phyloP scores from a whole-genome alignment of 1,140 invertebrate species.

The Drosophila funebris region DNA sequence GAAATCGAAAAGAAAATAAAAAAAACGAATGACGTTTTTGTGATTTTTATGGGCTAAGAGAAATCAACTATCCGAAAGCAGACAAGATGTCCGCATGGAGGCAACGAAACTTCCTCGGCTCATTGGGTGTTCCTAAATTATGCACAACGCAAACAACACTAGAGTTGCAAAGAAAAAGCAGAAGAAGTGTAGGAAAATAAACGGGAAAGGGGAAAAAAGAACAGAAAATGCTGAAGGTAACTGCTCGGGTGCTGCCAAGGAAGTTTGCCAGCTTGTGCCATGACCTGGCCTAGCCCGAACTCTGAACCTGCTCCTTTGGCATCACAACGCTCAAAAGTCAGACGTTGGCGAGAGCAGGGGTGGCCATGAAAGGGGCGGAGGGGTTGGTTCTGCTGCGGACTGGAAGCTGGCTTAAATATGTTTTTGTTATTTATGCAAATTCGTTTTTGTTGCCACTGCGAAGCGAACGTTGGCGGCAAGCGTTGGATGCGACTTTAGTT shows the following conservation, averaged over 20 bases:
- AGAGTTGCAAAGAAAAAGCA: background rate
- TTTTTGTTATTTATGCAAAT: constrained; percentile 82
- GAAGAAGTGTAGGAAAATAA: constrained; percentile 21
- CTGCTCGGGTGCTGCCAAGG: constrained; percentile 49
- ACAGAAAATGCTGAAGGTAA: constrained; percentile 52
- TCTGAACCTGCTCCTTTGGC: constrained; percentile 48
- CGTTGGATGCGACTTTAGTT: constrained; percentile 58
- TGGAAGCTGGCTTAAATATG: constrained; percentile 72
- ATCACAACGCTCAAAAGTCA: constrained; percentile 24
- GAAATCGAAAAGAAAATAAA: constrained; percentile 25
- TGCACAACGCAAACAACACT: constrained; percentile 50
- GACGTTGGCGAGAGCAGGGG: background rate
- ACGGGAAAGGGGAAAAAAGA: background rate
- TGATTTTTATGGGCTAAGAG: constrained; percentile 44
- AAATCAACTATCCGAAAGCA: constrained; percentile 52
- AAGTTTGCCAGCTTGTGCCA: constrained; percentile 70
- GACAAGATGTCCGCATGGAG: constrained; percentile 53
- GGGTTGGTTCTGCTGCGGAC: background rate
- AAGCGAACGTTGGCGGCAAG: background rate
- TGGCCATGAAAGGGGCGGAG: background rate
- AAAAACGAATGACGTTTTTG: constrained; percentile 49
- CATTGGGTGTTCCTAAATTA: constrained; percentile 75
- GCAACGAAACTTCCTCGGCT: constrained; percentile 45
- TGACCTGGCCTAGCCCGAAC: constrained; percentile 59
- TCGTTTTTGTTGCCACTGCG: constrained; percentile 64